Evolutionary conservation across 2,797 vertebrate species (phyloP), one percentile per base, ranked within the genome.

Genomic region (Galagoides demidoff): DNA sequence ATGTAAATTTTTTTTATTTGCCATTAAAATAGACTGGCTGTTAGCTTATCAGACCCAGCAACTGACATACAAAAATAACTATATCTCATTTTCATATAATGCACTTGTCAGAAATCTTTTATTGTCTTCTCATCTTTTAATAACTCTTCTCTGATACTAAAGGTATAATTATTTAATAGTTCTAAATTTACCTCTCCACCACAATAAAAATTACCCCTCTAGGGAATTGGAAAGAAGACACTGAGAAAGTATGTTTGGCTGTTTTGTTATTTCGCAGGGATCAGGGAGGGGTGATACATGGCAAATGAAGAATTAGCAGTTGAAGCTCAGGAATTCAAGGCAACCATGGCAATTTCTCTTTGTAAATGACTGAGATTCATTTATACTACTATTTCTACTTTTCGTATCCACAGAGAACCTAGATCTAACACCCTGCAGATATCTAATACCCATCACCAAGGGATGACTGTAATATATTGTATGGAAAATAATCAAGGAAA

Each of bases 181-280:
- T 92, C 37, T 78, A 85, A n/a, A 88, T 34, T 93, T 85, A 83
- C 78, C 61, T 76, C 68, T 8, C 66, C 34, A 93, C 27, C 31
- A 87, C 39, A 81, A 25, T 39, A 91, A 85, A 7, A 89, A 10
- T 12, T 83, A 76, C 7, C 23, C 88, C 61, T 87, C 27, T 20
- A 86, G 23, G 31, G 64, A 66, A 66, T n/a, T 17, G 31, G 7
- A 9, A 19, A 93, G 89, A 94, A 27, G 55, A 71, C 66, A 27
- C 0, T 93, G 34, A 85, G 59, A 90, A 95, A 79, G 49, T 43
- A 31, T 17, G 37, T 39, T 55, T 83, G 37, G 22, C 66, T 59
- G 8, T 83, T 85, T 43, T 14, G 22, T 74, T 52, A 52, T 37
- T 61, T 52, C 52, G 52, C 34, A 78, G 17, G 70, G 25, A 34